These are phyloP conservation scores for Euphonia xanthogaster DNA, from an alignment of 2,797 vertebrate genomes.

Conservation along the genomic window DNA sequence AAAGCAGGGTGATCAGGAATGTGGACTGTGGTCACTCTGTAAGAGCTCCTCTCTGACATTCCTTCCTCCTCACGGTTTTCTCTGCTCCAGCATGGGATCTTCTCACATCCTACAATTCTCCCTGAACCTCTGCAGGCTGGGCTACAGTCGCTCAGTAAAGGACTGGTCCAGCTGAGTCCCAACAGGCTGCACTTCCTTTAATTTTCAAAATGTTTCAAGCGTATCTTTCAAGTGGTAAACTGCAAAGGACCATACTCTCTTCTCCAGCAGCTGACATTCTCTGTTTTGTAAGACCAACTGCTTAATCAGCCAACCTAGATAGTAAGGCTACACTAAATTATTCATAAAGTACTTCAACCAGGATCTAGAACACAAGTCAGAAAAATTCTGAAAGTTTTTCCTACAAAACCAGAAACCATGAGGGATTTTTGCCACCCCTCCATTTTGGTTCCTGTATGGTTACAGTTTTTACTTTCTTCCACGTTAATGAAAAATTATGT, in stretches of 20 bases:
- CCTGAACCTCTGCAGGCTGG: background rate
- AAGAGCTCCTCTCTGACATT: rapidly evolving
- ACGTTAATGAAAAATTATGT: background rate
- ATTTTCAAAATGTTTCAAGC: background rate
- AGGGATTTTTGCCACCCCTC: rapidly evolving
- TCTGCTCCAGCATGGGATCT: background rate
- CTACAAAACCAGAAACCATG: background rate
- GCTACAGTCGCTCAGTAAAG: background rate
- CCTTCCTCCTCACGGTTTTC: background rate
- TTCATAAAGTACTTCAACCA: background rate
- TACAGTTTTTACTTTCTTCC: background rate
- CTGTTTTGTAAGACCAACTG: background rate
- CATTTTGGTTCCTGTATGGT: background rate
- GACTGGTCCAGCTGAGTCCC: no score
- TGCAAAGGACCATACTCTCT: background rate
- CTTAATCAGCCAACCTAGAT: background rate
- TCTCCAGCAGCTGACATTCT: background rate
- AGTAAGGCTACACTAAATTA: background rate
- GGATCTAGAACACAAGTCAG: background rate
- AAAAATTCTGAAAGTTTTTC: background rate
- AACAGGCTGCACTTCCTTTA: rapidly evolving
- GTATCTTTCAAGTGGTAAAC: background rate
- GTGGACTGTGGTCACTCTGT: background rate
- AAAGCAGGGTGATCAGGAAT: rapidly evolving
- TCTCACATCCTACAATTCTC: background rate